Percentiles rank a stretch among this genome's conserved stretches.
Evolutionary conservation across 1,140 invertebrate genomes (phyloP).

Genomic region (Zaprionus kolodkinae): DNA sequence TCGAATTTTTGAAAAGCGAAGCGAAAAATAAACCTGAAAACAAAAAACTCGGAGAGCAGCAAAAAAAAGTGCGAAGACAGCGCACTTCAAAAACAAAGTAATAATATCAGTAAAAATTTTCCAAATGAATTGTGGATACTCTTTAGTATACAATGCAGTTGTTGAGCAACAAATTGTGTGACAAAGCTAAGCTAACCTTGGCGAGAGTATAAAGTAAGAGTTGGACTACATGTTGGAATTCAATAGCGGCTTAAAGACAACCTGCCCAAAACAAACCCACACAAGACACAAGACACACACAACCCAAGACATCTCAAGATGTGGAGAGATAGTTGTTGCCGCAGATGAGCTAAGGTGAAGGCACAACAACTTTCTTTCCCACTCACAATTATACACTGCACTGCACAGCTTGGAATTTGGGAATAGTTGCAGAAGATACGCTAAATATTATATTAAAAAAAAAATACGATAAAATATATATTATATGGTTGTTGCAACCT

Average conservation of each 20-base stretch:
- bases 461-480: too few species aligned
- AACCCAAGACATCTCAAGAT: too few species aligned
- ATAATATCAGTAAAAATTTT: slow-evolving; percentile 13
- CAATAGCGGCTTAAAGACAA: slow-evolving; percentile 7
- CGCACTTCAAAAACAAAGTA: slow-evolving; percentile 36
- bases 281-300: too few species aligned
- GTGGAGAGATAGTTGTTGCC: slow-evolving; percentile 24
- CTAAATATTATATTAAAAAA: too few species aligned
- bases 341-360: slow-evolving; percentile 7
- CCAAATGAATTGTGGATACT: slow-evolving; percentile 24
- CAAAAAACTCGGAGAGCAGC: background rate
- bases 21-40: slow-evolving; percentile 13
- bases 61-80: slow-evolving; percentile 31
- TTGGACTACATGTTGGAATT: slow-evolving; percentile 23
- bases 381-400: background rate
- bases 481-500: too few species aligned
- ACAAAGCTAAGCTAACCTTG: background rate
- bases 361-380: slow-evolving; percentile 21
- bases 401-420: background rate
- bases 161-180: background rate
- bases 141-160: slow-evolving; percentile 11
- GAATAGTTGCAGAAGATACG: too few species aligned
- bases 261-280: slow-evolving; percentile 44
- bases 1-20: slow-evolving; percentile 18
- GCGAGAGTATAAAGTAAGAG: slow-evolving; percentile 8